Evolutionary conservation across 2,113 vertebrate species (phyloP).

Genomic region (Podarcis muralis): DNA sequence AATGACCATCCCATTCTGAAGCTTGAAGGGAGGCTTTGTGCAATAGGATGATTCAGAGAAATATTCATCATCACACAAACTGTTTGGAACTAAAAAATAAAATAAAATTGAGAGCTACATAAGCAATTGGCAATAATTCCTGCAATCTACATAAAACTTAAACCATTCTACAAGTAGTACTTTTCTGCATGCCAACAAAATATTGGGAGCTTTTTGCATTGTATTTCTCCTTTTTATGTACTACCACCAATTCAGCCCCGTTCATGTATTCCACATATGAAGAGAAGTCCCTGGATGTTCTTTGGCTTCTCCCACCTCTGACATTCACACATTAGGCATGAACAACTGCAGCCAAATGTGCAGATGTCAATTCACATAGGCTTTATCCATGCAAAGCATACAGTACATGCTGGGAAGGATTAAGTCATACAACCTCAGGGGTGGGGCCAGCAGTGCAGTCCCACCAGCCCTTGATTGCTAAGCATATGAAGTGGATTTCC

Average conservation of each 20-base stretch:
- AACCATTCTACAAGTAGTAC: no score
- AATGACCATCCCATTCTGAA: not conserved
- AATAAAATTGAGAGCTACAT: not conserved
- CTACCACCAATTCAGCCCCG: no score
- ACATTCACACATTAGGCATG: not conserved
- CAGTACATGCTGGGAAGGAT: not conserved
- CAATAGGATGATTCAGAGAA: not conserved
- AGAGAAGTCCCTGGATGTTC: not conserved
- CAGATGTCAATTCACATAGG: not conserved
- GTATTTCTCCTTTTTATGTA: no score
- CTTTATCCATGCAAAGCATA: not conserved
- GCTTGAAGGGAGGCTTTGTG: not conserved
- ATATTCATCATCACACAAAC: not conserved
- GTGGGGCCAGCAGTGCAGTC: not conserved
- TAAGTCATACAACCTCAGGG: not conserved
- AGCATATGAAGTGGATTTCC: not conserved
- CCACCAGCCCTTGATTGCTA: no score
- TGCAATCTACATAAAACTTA: not conserved
- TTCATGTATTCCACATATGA: no score
- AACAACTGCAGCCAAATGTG: not conserved
- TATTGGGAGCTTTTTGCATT: no score
- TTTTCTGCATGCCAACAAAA: no score
- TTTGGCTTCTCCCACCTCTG: not conserved
- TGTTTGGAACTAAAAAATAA: no score
- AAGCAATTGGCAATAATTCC: not conserved